These are phyloP conservation scores for Acromyrmex charruanus DNA, from an alignment of 1,140 invertebrate species.

Conservation along the genomic window DNA sequence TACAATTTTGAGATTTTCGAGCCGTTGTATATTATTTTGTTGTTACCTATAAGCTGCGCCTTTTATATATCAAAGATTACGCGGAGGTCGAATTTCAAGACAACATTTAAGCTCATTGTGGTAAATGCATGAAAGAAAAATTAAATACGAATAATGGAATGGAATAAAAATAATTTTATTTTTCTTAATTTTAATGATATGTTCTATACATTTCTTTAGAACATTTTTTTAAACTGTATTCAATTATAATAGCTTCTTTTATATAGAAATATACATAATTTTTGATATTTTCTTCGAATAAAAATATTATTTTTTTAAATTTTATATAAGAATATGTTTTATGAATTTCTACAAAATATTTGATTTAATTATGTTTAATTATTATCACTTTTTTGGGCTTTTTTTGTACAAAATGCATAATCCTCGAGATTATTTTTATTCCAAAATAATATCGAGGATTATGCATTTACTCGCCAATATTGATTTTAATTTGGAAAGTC, in stretches of 20 bases:
- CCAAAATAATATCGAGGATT: background rate
- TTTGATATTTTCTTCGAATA: background rate
- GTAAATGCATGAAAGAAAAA: background rate
- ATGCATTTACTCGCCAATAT: background rate
- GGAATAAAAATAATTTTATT: background rate
- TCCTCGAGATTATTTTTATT: background rate
- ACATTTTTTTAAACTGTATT: background rate
- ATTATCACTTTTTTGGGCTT: background rate
- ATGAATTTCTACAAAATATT: background rate
- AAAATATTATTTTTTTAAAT: no score
- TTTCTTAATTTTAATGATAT: background rate
- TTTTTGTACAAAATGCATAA: background rate
- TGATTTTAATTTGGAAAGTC: no score
- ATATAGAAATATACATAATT: background rate
- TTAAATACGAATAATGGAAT: no score
- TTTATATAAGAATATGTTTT: background rate
- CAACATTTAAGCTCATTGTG: background rate
- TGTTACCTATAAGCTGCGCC: background rate
- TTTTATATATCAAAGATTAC: background rate
- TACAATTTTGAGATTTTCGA: slow-evolving; percentile 25
- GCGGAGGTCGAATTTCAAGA: background rate
- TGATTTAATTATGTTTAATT: background rate
- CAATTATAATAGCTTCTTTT: background rate
- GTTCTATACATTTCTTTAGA: background rate
- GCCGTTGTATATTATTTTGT: slow-evolving; percentile 17